Evolutionary conservation across 2,888 invertebrate species (phyloP), one percentile per base, ranked within the genome.

Genomic region (Baccha elongata): DNA sequence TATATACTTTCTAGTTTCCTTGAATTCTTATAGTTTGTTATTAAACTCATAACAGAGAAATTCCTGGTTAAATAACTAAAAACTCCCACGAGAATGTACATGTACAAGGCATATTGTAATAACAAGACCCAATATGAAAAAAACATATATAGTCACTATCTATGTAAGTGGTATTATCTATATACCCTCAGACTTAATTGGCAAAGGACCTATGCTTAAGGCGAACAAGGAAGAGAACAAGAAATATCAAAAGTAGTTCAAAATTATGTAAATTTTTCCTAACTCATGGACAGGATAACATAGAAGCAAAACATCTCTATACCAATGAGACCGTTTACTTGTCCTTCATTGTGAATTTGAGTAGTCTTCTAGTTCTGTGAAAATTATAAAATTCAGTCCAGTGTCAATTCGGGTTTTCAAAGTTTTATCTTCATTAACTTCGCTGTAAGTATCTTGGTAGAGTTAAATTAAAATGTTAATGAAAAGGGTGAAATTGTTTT

Each of bases 381-480:
- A 23, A 19, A 32, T 32, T 53, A 23, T 23, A 40, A 19, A 23
- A 23, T 58, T 42, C 58, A 19, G 13, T 15, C 13, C 15, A 29
- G 3, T 11, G 8, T 8, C n/a, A 35, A n/a, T 35, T 35, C 35
- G 7, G n/a, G 35, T 11, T 8, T 35, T 11, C 10, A 35, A 35
- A 1, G 3, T 8, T 40, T n/a, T 13, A 40, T 32, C 29, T 32
- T 32, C 29, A 2, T 8, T 2, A 8, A 23, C 3, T 5, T 23
- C 3, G 23, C 23, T 35, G 35, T 35, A 35, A 29, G 8, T 7
- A 29, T 29, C 0, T 55, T 69, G 40, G 50, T 37, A 19, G 13
- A 46, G 44, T 44, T 32, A 55, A 64, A 55, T 69, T 62, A 52
- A 69, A 76, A 76, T 69, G 62, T 40, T 64, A 76, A 64, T 69